Conservation (phyloP, 2,797 vertebrate genomes). For the Pantherophis alleghaniensis region DNA sequence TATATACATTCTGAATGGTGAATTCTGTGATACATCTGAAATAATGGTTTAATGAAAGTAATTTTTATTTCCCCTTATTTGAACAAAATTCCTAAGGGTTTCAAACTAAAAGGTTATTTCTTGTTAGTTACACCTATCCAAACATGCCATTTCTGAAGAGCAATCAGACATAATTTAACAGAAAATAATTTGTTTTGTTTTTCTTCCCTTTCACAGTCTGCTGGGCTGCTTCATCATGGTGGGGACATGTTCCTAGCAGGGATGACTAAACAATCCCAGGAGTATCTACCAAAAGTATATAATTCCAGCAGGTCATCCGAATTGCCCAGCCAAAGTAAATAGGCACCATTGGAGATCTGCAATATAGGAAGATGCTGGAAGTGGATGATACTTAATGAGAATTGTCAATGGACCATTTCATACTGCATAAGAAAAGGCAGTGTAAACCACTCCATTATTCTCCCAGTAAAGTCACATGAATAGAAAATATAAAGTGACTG, state of each 20-base stretch:
- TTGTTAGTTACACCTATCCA: not conserved
- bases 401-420: not conserved
- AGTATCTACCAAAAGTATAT: not conserved
- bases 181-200: not conserved
- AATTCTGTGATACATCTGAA: conserved; percentile 97
- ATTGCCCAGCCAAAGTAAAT: not conserved
- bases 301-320: not conserved
- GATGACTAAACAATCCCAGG: not conserved
- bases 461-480: not conserved
- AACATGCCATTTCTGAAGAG: not conserved
- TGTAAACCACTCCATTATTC: not conserved
- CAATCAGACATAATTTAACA: not conserved
- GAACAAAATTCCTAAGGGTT: not conserved
- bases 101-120: not conserved
- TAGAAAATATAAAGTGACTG: not conserved
- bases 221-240: not conserved
- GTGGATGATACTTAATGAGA: not conserved
- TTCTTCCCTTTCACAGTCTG: not conserved
- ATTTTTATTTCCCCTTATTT: not conserved
- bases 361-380: not conserved
- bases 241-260: not conserved
- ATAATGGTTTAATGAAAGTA: not conserved
- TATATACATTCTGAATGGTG: conserved; percentile 99
- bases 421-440: not conserved
- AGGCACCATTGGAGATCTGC: not conserved